Base-by-base conservation (phyloP, 2,888 invertebrate species). In the Pristionchus fissidentatus region DNA sequence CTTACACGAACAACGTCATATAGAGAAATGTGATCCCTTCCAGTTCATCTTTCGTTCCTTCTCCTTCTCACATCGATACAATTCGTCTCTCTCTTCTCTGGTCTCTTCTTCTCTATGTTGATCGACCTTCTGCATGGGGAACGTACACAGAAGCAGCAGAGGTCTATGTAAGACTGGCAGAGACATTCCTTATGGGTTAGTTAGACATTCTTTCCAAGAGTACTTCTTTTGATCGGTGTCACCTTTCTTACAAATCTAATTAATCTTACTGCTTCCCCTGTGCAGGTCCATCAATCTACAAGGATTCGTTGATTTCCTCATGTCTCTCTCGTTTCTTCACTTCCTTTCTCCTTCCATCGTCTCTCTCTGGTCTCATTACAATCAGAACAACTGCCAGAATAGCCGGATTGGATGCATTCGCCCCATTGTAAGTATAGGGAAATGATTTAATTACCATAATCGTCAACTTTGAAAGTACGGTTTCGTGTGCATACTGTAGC, bases 381-480 rank as follows among this genome's bases (percentile, higher is more conserved):
- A 70, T 91, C 4, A 83, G 87, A 22, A 83, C 90, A 83, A 84
- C 83, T 19, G 81, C 85, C 26, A 86, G 87, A 70, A 85, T 91
- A 13, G 88, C 91, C 10, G 89, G 87, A 38, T 84, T 90, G 26
- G 91, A 91, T 73, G 88, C 90, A 7, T 91, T 91, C 83, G 87
- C 89, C 84, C 90, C 91, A 43, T 91, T 91, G 89, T 90, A 49
- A 83, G 87, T 84, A n/a, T n/a, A n/a, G n/a, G n/a, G n/a, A n/a
- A n/a, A n/a, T n/a, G n/a, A n/a, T n/a, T n/a, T n/a, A n/a, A n/a
- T n/a, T n/a, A n/a, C n/a, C n/a, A n/a, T n/a, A n/a, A n/a, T n/a
- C n/a, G n/a, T n/a, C n/a, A n/a, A n/a, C n/a, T n/a, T n/a, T n/a
- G n/a, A n/a, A n/a, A n/a, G n/a, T n/a, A n/a, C n/a, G n/a, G n/a